These are phyloP conservation scores for Oreochromis spilurus DNA, from an alignment of 2,113 vertebrate genomes.

Conservation along the genomic window DNA sequence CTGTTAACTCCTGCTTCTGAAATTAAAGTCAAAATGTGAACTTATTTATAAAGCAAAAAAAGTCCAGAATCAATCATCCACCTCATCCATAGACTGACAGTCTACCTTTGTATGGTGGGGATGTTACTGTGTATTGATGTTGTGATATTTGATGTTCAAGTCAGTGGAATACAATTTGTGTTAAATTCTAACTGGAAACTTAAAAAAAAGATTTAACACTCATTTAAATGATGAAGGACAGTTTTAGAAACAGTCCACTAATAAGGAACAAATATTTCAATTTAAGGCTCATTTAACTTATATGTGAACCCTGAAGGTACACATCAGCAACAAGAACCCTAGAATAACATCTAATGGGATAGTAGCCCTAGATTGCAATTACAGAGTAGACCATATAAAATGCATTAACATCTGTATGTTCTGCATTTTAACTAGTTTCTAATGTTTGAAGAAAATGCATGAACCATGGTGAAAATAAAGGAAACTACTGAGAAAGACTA, in stretches of 20 bases:
- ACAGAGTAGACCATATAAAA: slow-evolving; percentile 28
- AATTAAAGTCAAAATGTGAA: neutral
- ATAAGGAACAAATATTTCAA: neutral
- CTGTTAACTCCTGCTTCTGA: neutral
- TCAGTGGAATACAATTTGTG: neutral
- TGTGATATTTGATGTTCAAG: neutral
- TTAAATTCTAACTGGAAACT: neutral
- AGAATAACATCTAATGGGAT: slow-evolving; percentile 1
- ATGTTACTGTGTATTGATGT: neutral
- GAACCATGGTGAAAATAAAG: neutral
- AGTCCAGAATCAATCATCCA: neutral
- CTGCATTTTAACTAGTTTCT: slow-evolving; percentile 19
- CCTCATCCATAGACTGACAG: neutral
- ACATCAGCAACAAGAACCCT: slow-evolving; percentile 29
- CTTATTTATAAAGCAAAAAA: neutral
- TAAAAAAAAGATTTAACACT: neutral
- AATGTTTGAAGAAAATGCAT: slow-evolving; percentile 4
- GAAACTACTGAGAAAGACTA: neutral
- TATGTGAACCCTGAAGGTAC: slow-evolving; percentile 60
- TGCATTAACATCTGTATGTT: neutral
- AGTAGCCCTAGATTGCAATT: neutral
- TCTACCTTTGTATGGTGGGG: neutral
- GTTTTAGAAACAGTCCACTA: neutral
- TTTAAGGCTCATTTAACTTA: slow-evolving; percentile 55
- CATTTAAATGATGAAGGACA: neutral